Evolutionary conservation across 2,113 vertebrate species (phyloP).

Genomic region (Sylvicapra grimmia): DNA sequence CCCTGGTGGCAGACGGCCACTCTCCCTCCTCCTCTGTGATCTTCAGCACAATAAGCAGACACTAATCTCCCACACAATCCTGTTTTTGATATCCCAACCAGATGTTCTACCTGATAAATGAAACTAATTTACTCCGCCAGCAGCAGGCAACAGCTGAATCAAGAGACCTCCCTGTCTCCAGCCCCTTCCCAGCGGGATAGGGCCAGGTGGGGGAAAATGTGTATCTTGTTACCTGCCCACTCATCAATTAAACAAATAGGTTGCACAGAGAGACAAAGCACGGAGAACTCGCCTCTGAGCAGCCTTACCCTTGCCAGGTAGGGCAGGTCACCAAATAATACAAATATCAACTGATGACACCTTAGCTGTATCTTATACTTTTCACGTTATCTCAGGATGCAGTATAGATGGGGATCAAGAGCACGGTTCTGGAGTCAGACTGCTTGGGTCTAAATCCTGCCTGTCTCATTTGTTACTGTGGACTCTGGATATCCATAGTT

Average conservation of each 20-base stretch:
- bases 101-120: conserved; percentile 68
- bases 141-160: conserved; percentile 27
- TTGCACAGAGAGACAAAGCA: not conserved
- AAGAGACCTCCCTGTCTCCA: conserved; percentile 8
- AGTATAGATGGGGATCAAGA: rapidly evolving
- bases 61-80: conserved; percentile 51
- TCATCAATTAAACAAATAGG: not conserved
- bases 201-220: not conserved
- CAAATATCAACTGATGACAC: not conserved
- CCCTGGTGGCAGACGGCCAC: not conserved
- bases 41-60: conserved; percentile 60
- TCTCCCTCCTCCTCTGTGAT: conserved; percentile 45
- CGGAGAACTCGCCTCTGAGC: not conserved
- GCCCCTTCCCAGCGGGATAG: not conserved
- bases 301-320: not conserved
- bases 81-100: conserved; percentile 60
- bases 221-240: not conserved
- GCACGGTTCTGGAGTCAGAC: not conserved
- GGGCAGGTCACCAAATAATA: not conserved
- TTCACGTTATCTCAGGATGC: not conserved
- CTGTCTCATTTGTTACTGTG: not conserved
- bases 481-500: not conserved
- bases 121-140: conserved; percentile 68
- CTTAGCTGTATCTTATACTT: too few species aligned
- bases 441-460: not conserved